Conservation (phyloP, 2,797 vertebrate genomes). For the Gobio occitaniae region DNA sequence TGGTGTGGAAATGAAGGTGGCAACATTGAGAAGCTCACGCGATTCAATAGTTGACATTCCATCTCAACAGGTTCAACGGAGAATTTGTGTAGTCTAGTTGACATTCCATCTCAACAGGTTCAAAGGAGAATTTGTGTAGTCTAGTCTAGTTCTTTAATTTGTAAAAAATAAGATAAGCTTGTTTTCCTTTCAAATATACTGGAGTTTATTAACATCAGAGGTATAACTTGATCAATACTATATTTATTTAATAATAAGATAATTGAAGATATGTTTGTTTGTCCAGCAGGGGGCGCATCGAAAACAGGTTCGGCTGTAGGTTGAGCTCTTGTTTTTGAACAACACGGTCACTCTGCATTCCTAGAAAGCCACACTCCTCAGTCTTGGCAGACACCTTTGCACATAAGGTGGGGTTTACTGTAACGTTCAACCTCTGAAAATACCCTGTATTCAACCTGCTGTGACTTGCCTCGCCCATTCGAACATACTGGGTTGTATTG, state of each 20-base stretch:
- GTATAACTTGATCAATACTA: background rate
- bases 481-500: background rate
- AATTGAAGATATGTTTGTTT: background rate
- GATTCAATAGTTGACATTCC: constrained; percentile 27
- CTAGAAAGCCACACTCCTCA: constrained; percentile 13
- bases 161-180: background rate
- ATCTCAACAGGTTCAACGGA: background rate
- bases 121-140: background rate
- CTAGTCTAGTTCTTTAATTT: background rate
- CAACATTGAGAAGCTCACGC: background rate
- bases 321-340: background rate
- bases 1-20: background rate
- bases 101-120: constrained; percentile 11
- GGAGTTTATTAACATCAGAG: background rate
- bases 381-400: background rate
- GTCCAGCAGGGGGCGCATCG: constrained; percentile 17
- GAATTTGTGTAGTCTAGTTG: no score
- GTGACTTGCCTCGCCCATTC: constrained; percentile 28
- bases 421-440: background rate
- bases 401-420: constrained; percentile 18
- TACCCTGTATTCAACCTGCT: constrained; percentile 11
- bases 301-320: background rate
- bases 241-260: background rate
- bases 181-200: background rate
- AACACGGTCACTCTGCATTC: constrained; percentile 17